These are phyloP conservation scores for Xyrichtys novacula DNA, from an alignment of 2,797 vertebrate species.

Conservation along the genomic window DNA sequence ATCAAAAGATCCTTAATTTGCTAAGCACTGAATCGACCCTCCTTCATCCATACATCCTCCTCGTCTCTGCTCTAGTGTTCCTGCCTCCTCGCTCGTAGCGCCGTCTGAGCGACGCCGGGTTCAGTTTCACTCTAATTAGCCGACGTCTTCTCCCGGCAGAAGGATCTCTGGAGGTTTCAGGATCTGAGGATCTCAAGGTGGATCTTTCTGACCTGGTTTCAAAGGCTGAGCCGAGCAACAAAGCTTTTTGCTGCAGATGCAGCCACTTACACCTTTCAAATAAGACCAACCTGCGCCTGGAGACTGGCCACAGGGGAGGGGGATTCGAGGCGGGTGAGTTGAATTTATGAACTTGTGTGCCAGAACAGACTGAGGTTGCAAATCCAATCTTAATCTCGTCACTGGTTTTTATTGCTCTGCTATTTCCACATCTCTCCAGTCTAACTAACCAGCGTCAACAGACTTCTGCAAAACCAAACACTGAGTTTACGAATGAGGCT, in stretches of 20 bases:
- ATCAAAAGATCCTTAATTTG: constrained; percentile 80
- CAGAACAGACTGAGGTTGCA: constrained; percentile 53
- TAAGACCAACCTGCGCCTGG: constrained; percentile 42
- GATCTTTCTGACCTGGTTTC: constrained; percentile 74
- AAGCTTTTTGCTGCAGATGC: constrained; percentile 60
- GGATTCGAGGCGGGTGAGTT: constrained; percentile 1
- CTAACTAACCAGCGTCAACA: background rate
- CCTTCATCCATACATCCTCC: constrained; percentile 57
- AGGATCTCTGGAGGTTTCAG: constrained; percentile 58
- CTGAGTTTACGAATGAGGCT: background rate
- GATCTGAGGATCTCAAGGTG: constrained; percentile 68
- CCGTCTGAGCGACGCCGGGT: constrained; percentile 56
- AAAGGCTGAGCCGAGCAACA: constrained; percentile 72
- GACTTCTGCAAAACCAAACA: background rate
- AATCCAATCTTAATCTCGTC: constrained; percentile 71
- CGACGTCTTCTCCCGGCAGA: constrained; percentile 47
- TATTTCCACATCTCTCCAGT: constrained; percentile 14
- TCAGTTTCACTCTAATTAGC: constrained; percentile 70
- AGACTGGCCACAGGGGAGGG: constrained; percentile 49
- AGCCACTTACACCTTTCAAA: constrained; percentile 65
- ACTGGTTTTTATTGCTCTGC: constrained; percentile 40
- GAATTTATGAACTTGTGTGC: constrained; percentile 31
- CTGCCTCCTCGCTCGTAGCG: constrained; percentile 48
- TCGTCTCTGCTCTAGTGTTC: constrained; percentile 29
- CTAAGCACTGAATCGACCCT: constrained; percentile 50